These are phyloP conservation scores for Phrynocephalus guinanensis DNA, from an alignment of 2,797 vertebrate species.

Conservation along the genomic window DNA sequence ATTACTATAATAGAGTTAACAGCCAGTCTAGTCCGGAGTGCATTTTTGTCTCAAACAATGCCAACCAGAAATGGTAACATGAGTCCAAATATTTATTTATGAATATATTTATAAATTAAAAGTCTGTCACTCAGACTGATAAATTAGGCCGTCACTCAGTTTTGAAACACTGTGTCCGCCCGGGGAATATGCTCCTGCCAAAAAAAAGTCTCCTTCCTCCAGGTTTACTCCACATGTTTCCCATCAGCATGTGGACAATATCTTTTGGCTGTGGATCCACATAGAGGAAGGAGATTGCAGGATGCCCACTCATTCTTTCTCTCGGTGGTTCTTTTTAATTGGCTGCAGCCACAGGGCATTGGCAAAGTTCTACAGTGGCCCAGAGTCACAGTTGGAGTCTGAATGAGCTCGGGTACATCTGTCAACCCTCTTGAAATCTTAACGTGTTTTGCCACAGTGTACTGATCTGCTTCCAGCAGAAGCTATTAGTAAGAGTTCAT, in stretches of 20 bases:
- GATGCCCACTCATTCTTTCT: neutral
- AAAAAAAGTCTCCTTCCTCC: neutral
- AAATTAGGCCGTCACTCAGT: neutral
- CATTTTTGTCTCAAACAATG: neutral
- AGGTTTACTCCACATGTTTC: neutral
- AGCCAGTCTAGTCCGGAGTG: neutral
- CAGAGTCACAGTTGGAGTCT: neutral
- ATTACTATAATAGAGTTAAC: neutral
- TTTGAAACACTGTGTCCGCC: neutral
- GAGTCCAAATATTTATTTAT: no score
- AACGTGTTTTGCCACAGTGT: neutral
- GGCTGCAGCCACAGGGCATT: neutral
- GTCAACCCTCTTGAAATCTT: neutral
- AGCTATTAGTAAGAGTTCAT: constrained; percentile 34
- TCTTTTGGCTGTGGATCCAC: neutral
- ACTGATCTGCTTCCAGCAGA: constrained; percentile 44
- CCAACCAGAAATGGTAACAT: neutral
- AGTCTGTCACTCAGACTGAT: no score
- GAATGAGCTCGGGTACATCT: constrained; percentile 5
- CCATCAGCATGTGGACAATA: neutral
- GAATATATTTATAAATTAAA: no score
- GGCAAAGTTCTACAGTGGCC: constrained; percentile 3
- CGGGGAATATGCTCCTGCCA: neutral
- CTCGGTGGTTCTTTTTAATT: neutral
- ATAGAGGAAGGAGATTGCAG: neutral